Evolutionary conservation across 2,888 invertebrate genomes (phyloP).

Genomic region (Dasysyrphus tricinctus): DNA sequence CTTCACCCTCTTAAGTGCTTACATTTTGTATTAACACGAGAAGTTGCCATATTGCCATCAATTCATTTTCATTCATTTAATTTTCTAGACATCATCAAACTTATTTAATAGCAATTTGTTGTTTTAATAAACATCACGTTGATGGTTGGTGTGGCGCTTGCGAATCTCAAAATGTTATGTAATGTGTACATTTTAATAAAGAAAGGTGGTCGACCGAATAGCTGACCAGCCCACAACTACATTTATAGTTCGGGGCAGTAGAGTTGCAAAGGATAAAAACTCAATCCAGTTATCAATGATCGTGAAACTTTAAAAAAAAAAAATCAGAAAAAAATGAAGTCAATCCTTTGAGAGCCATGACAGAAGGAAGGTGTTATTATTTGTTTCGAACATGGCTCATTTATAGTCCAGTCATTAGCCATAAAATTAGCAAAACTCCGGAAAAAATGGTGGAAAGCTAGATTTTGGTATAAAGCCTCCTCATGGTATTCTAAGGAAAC

Average conservation of each 20-base stretch:
- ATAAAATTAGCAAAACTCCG: no score
- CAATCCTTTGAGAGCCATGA: no score
- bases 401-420: no score
- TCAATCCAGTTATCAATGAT: no score
- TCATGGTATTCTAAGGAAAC: no score
- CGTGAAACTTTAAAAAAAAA: no score
- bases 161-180: slow-evolving; percentile 54
- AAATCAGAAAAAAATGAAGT: no score
- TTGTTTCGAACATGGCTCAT: no score
- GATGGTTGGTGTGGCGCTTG: slow-evolving; percentile 45
- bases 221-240: slow-evolving; percentile 14
- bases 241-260: not conserved
- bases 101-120: slow-evolving; percentile 18
- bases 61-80: slow-evolving; percentile 24
- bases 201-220: slow-evolving; percentile 55
- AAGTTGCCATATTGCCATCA: slow-evolving; percentile 34
- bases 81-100: slow-evolving; percentile 2
- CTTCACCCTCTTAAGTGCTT: slow-evolving; percentile 18
- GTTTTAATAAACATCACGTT: slow-evolving; percentile 4
- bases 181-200: slow-evolving; percentile 34
- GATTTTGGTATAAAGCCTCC: no score
- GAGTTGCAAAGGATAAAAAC: not conserved
- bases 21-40: slow-evolving; percentile 13
- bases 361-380: no score
- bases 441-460: no score